These are phyloP conservation scores for Alcedo quadribrachys DNA, from an alignment of 2,797 vertebrate genomes.

Conservation along the genomic window DNA sequence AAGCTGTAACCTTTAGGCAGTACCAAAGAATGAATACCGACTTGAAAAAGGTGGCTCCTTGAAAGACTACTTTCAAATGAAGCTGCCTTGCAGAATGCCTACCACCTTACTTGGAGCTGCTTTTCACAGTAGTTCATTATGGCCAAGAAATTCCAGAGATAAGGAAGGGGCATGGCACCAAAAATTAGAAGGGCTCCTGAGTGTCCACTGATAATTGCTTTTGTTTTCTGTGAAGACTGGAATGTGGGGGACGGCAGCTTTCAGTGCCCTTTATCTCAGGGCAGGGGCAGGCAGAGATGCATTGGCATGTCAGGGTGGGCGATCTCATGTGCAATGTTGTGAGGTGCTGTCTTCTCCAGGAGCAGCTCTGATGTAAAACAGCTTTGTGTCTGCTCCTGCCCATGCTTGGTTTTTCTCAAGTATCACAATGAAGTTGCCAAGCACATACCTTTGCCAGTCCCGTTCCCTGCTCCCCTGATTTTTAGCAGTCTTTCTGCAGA, in stretches of 20 bases:
- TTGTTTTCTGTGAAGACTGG: neutral
- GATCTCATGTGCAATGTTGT: fast-evolving
- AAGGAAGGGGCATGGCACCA: neutral
- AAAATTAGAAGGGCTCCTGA: neutral
- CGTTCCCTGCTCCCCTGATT: neutral
- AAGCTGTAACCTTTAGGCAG: neutral
- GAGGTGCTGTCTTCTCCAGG: neutral
- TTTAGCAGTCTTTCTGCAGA: neutral
- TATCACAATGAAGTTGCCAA: neutral
- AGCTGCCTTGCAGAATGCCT: neutral
- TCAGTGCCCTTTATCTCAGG: neutral
- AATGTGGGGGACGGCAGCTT: neutral
- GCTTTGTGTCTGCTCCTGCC: neutral
- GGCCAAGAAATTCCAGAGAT: neutral
- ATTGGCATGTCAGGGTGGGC: neutral
- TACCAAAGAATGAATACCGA: neutral
- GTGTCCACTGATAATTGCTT: neutral
- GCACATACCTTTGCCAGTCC: neutral
- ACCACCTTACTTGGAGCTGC: neutral
- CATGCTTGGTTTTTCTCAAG: neutral
- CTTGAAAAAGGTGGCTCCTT: neutral
- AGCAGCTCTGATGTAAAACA: neutral
- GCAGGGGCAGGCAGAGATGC: neutral
- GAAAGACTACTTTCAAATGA: neutral
- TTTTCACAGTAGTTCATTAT: neutral